Percentiles rank a stretch among this genome's conserved stretches.
Conservation (phyloP, 2,888 invertebrate genomes). For the Taenaris catops region DNA sequence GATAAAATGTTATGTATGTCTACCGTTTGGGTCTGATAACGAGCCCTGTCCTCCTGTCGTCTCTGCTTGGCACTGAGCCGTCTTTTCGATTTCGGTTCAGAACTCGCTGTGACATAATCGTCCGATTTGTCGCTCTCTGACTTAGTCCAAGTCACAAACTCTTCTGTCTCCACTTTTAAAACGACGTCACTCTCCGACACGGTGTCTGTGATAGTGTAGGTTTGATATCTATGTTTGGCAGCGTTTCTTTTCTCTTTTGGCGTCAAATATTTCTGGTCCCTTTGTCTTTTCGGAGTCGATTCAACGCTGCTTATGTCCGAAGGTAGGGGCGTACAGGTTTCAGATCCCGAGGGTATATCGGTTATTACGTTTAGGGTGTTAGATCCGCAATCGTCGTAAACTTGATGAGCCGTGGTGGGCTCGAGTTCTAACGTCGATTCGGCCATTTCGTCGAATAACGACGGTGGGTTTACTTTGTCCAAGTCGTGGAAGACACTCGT, state of each 20-base stretch:
- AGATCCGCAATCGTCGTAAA: constrained; percentile 80
- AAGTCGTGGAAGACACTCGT: constrained; percentile 77
- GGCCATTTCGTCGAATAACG: constrained; percentile 85
- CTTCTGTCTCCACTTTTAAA: constrained; percentile 48
- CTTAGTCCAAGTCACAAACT: constrained; percentile 66
- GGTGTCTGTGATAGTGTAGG: constrained; percentile 87
- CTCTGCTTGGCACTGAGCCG: constrained; percentile 82
- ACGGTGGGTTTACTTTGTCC: constrained; percentile 86
- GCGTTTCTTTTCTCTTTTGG: constrained; percentile 88
- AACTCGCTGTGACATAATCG: constrained; percentile 51
- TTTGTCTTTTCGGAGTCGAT: constrained; percentile 84
- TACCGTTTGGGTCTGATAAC: constrained; percentile 85
- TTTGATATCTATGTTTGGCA: constrained; percentile 89
- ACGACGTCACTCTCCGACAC: constrained; percentile 46
- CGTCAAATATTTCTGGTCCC: constrained; percentile 77
- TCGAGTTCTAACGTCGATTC: constrained; percentile 78
- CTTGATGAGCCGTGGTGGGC: constrained; percentile 74
- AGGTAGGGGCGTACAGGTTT: constrained; percentile 82
- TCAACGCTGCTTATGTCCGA: constrained; percentile 87
- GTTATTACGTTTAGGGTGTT: constrained; percentile 78
- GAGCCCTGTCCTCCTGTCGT: constrained; percentile 82
- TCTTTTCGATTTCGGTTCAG: constrained; percentile 52
- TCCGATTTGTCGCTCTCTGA: constrained; percentile 63
- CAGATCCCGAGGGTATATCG: constrained; percentile 74
- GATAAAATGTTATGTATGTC: constrained; percentile 48